Evolutionary conservation across 2,797 vertebrate species (phyloP), one percentile per base, ranked within the genome.

Genomic region (Lemur catta): DNA sequence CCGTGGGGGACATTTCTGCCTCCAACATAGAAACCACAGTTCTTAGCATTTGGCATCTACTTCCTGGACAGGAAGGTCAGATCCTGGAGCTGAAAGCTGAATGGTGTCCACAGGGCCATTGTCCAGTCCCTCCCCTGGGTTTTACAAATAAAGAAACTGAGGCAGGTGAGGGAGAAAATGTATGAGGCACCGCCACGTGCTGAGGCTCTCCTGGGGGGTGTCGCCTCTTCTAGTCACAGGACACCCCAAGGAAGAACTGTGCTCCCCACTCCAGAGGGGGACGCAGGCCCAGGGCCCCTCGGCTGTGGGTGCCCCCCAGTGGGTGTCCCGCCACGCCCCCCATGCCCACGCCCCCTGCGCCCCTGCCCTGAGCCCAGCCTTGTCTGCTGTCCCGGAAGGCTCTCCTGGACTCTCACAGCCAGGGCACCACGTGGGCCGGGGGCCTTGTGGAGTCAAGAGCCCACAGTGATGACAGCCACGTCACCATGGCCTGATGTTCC

Each of bases 361-460:
- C 41, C 28, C 3, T 30, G 8, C 6, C 75, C 6, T 35, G 48
- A 78, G 18, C 69, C 52, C 1, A 13, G 24, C 50, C 7, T 74
- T 35, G 3, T 43, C 50, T 1, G 2, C 67, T 14, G 24, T 7
- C 65, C 41, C 24, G 4, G 5, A 30, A 3, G 35, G 14, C 0
- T 0, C 35, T 9, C 4, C 18, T 7, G 0, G 24, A 10, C 38
- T 24, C 43, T 81, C 11, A 2, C 0, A 0, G 28, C 33, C 1
- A 12, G 38, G 50, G 26, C 22, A 22, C 30, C 15, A 8, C 12
- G 8, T 26, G 26, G 69, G 22, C 55, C 0, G 33, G 26, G 50
- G 55, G 15, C 2, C 52, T 6, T 6, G 18, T 59, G 43, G n/a
- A 52, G 35, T 30, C 46, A 18, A 48, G 41, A 38, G 38, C 69